Evolutionary conservation across 2,888 invertebrate species (phyloP).

Genomic region (Sarcophaga carnaria): DNA sequence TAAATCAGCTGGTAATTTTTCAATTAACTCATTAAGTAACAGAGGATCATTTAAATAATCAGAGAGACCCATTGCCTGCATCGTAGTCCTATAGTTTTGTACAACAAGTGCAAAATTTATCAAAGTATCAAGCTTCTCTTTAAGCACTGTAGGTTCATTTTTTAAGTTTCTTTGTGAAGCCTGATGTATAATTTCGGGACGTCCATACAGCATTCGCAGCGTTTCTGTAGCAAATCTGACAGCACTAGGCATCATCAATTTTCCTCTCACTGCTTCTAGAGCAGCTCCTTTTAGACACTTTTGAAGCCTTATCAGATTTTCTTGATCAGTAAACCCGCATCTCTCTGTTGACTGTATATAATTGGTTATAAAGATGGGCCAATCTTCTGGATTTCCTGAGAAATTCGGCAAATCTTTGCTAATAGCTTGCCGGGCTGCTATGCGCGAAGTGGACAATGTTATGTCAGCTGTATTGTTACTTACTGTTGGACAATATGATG

Average conservation of each 20-base stretch:
- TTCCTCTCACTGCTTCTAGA: conserved; percentile 36
- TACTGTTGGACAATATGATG: too few species aligned
- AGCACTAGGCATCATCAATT: conserved; percentile 44
- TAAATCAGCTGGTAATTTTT: too few species aligned
- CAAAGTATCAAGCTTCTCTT: conserved; percentile 48
- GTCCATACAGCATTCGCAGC: conserved; percentile 58
- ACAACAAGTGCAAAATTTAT: conserved; percentile 31
- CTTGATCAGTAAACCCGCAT: conserved; percentile 59
- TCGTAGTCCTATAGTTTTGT: conserved; percentile 23
- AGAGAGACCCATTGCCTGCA: background rate
- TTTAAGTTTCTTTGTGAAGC: conserved; percentile 26
- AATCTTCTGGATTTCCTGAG: conserved; percentile 41
- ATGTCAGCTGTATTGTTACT: too few species aligned
- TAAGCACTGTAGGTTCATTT: conserved; percentile 34
- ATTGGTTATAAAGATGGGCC: conserved; percentile 46
- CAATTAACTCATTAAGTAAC: too few species aligned
- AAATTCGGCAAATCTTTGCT: conserved; percentile 39
- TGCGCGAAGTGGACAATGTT: too few species aligned
- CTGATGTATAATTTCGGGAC: conserved; percentile 58
- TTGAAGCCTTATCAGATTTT: conserved; percentile 28
- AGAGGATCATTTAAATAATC: too few species aligned
- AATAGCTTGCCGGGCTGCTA: conserved; percentile 40
- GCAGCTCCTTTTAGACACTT: conserved; percentile 37
- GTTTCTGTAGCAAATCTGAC: conserved; percentile 50
- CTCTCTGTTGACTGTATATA: conserved; percentile 44